Base-by-base conservation (phyloP, 2,113 vertebrate species). In the Barnardius zonarius region DNA sequence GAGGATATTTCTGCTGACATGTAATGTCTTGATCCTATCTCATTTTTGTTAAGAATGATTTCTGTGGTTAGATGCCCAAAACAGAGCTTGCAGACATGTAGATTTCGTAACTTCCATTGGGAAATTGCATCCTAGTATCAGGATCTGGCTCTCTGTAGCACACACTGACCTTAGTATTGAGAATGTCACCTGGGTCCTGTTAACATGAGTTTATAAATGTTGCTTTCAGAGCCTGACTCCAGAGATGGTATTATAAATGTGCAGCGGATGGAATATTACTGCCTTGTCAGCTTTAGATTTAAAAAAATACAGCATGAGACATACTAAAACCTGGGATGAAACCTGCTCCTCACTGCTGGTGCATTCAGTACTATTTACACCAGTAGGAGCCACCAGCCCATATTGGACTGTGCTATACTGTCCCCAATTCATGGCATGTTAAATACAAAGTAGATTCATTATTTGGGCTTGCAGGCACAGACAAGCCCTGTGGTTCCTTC, bases 1-100 rank as follows among this genome's bases (percentile, higher is more conserved):
- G 72, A 88, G 64, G 90, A 96, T 92, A 87, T 87, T 94, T 92
- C 74, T 95, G 52, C 67, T 97, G 95, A 87, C 95, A 91, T 96
- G 82, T 85, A 92, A 92, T 93, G 80, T 92, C 95, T 95, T 94
- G 93, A 91, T 95, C 48, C 86, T 93, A 79, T 63, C 93, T 77
- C 55, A 52, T 90, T 82, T 41, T 83, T 85, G 51, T 85, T 94
- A 78, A 63, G 70, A 92, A 37, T 66, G 52, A 59, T 91, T 94
- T 95, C 41, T 93, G 88, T 89, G 91, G 80, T 96, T 88, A 84
- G 59, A 64, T 95, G 91, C 67, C 87, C 90, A 39, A 68, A 88
- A n/a, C 69, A 63, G 64, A 80, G 43, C 43, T 94, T 90, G 62
- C 70, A 94, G 70, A 78, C n/a, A 23, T 91, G 11, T 70, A 80